Evolutionary conservation across 2,888 invertebrate genomes (phyloP), one percentile per base, ranked within the genome.

Genomic region (Vesta saturnalis): DNA sequence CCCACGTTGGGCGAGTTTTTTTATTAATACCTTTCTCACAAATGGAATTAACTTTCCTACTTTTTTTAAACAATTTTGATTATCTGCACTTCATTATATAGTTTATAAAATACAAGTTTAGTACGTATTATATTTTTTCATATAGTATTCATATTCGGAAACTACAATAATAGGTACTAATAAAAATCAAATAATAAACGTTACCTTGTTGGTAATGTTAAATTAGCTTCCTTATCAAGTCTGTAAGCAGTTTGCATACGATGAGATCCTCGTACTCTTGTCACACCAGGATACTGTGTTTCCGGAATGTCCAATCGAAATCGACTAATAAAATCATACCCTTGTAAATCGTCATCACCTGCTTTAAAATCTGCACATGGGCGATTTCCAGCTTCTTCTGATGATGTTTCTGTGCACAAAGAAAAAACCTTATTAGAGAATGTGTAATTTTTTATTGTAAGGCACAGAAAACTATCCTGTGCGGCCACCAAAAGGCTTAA

Each of bases 251-350:
- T 92, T 84, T 95, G 95, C 79, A 93, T 84, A 3, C 89, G 86
- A 80, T 91, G 92, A 0, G 94, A 93, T 0, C 95, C 95, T 64
- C 88, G 85, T 1, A 94, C 92, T 79, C 89, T 84, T 5, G 87
- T 88, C 0, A 95, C 88, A 0, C 92, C 92, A 0, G 89, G 88
- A 43, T 90, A 87, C 70, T 86, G 86, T 0, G 89, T 85, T 65
- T 87, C 87, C 58, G 87, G 80, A 12, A 87, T 78, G 80, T 94
- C 93, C 76, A 94, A 82, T 54, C 89, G 87, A 82, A 92, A 94
- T 72, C 91, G 91, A 12, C 92, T 89, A 70, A 95, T 93, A 68
- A 95, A 89, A 81, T 95, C 95, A 77, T 92, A 92, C 0, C 92
- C 92, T 79, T 92, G 92, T 52, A 93, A 86, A 83, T 94, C 94